These are phyloP conservation scores for Thymelicus acteon DNA, from an alignment of 2,888 invertebrate genomes.

Conservation along the genomic window DNA sequence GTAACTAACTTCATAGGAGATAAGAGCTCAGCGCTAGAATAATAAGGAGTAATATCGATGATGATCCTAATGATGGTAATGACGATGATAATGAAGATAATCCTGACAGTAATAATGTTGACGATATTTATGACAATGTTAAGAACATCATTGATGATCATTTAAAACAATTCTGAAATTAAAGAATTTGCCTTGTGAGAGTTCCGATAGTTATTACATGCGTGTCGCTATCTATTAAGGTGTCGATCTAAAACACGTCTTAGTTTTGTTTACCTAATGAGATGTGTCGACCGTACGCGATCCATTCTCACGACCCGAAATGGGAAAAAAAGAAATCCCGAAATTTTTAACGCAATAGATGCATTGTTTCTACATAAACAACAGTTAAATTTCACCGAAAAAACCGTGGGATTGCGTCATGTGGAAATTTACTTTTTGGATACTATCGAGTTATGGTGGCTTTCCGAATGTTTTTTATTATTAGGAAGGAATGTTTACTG, in stretches of 20 bases:
- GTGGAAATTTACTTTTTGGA: constrained; percentile 15
- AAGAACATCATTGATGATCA: too few relatives aligned
- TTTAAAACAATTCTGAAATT: neutral
- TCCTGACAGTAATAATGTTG: too few relatives aligned
- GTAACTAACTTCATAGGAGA: too few relatives aligned
- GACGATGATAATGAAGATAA: too few relatives aligned
- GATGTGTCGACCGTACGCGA: constrained; percentile 70
- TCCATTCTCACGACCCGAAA: constrained; percentile 78
- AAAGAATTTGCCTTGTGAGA: constrained; percentile 3
- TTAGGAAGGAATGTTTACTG: neutral
- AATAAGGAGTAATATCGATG: too few relatives aligned
- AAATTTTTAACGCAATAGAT: constrained; percentile 76
- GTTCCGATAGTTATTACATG: constrained; percentile 45
- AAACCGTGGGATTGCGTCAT: constrained; percentile 43
- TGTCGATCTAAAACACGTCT: constrained; percentile 58
- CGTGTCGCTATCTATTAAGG: constrained; percentile 43
- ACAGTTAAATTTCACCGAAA: constrained; percentile 69
- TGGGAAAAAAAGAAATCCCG: constrained; percentile 68
- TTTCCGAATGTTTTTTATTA: constrained; percentile 3
- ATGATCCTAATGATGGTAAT: too few relatives aligned
- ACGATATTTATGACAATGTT: too few relatives aligned
- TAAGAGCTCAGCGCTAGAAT: too few relatives aligned
- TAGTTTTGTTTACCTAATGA: constrained; percentile 77
- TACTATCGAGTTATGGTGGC: neutral
- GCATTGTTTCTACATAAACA: constrained; percentile 79